Conservation (phyloP, 2,113 vertebrate species). For the Ranitomeya imitator region DNA sequence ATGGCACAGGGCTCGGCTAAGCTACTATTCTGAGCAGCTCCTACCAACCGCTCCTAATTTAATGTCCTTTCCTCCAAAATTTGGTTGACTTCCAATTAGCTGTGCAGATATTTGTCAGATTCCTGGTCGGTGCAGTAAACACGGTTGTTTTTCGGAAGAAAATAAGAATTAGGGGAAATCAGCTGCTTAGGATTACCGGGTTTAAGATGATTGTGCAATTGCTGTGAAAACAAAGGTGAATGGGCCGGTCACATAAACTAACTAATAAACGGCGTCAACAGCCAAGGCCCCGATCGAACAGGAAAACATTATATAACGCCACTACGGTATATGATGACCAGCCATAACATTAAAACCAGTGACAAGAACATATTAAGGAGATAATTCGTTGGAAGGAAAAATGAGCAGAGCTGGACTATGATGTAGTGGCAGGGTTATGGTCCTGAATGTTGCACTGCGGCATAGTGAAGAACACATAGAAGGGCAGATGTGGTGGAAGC, state of each 20-base stretch:
- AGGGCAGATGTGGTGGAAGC: too few species aligned
- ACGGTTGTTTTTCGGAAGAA: conserved; percentile 1
- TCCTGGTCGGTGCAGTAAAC: conserved; percentile 25
- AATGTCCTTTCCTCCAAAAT: not conserved
- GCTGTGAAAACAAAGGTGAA: conserved; percentile 26
- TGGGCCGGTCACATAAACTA: not conserved
- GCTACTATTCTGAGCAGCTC: not conserved
- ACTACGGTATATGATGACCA: not conserved
- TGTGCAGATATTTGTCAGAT: not conserved
- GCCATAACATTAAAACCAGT: too few species aligned
- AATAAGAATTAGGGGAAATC: conserved; percentile 20
- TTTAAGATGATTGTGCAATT: conserved; percentile 31
- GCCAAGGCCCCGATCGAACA: not conserved
- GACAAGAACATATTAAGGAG: too few species aligned
- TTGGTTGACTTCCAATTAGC: conserved; percentile 4
- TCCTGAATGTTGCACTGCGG: too few species aligned
- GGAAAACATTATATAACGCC: not conserved
- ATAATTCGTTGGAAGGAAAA: too few species aligned
- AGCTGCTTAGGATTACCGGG: conserved; percentile 26
- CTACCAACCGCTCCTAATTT: not conserved
- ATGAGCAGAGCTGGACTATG: too few species aligned
- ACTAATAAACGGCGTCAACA: not conserved
- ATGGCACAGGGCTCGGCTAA: not conserved
- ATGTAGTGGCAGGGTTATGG: too few species aligned
- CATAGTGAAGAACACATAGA: too few species aligned